Evolutionary conservation across 2,797 vertebrate genomes (phyloP), one percentile per base, ranked within the genome.

Genomic region (Takifugu rubripes): DNA sequence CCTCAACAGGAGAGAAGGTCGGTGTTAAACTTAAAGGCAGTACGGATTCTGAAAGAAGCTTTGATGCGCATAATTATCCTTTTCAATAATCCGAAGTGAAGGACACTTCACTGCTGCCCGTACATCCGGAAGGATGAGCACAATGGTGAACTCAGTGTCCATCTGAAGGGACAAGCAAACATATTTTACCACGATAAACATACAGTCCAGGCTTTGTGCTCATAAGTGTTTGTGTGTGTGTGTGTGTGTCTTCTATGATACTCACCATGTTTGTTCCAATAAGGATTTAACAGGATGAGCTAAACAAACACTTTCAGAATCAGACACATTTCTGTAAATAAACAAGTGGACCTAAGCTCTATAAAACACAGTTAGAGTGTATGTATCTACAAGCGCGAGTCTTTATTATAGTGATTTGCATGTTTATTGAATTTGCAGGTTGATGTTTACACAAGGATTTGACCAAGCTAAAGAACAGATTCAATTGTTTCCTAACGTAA

Each of bases 101-200:
- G 12, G 12, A 55, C 52, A 31, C 6, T 57, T 1, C 12, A 11
- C 49, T 31, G 17, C 6, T 54, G 12, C 26, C 24, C 25, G 29
- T 5, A 3, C 43, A 14, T 60, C 57, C 29, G 70, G 66, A 70
- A 74, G 68, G 70, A 76, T 70, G 33, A 9, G n/a, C 40, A n/a
- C 49, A 53, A 64, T 43, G 59, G 59, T 44, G 52, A 65, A 59
- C 0, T 51, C 56, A 69, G 68, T 70, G 63, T 81, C 70, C 47
- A 81, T 54, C 54, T 64, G 64, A 74, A 46, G 63, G 66, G 63
- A 61, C 29, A 54, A 70, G 79, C 61, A 84, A 83, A 84, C 78
- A 80, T 64, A 78, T 81, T 75, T 72, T 69, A 51, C 67, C 29
- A 51, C 48, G 54, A 66, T 67, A 83, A 78, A 83, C 67, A 81